Base-by-base conservation (phyloP, 2,797 vertebrate genomes). In the Aselliscus stoliczkanus region DNA sequence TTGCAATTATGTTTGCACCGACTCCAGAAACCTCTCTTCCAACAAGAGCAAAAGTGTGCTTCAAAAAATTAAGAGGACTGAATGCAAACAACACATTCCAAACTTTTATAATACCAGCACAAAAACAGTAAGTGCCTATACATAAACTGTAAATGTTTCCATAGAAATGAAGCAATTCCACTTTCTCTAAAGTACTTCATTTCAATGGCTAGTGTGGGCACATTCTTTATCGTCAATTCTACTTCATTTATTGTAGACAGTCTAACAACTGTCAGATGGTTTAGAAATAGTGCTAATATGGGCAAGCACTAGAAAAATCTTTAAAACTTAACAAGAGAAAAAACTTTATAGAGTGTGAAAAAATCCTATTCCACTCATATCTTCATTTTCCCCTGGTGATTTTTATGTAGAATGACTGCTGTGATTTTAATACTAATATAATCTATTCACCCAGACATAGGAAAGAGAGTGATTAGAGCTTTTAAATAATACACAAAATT, bases 281-380 rank as follows among this genome's bases (percentile, higher is more conserved):
- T 96, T 88, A 95, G 84, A 96, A 95, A 97, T 76, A 96, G 75
- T 96, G 90, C 58, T 97, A 97, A 97, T 95, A 92, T 91, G 93
- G 65, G 95, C 82, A 95, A 95, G 96, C 69, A 95, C 42, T 97
- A 94, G 96, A 97, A 97, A 97, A 96, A 97, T 97, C 94, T 97
- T 97, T 97, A 97, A 97, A 95, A 94, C 90, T 97, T 97, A 97
- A 97, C 96, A 96, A 97, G 96, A 96, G 90, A 85, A 96, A 15
- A 97, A 97, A 95, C 50, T 97, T 97, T 95, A 97, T 95, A 87
- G 97, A 89, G 92, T 97, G 96, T 97, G 88, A 96, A 97, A 96
- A 96, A 95, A 65, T 95, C 85, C 91, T 85, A 93, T 80, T 96
- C 88, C 73, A 92, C 76, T 95, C 88, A 86, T 93, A 93, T 95